Evolutionary conservation across 2,113 vertebrate genomes (phyloP).

Genomic region (Panthera tigris): DNA sequence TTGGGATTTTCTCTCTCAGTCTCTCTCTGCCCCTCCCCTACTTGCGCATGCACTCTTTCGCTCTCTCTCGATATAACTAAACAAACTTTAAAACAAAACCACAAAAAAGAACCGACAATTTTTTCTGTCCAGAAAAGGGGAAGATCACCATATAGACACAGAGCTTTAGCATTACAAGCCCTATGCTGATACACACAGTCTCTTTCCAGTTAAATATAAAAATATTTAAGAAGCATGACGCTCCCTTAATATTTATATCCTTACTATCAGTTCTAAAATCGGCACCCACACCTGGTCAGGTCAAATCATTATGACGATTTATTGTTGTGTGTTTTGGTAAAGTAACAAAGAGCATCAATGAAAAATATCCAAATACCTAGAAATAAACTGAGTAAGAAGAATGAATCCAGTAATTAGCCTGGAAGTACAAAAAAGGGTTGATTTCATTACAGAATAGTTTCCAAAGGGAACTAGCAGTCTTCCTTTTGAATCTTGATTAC

Average conservation of each 20-base stretch:
- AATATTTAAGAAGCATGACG: not conserved
- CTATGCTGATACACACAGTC: not conserved
- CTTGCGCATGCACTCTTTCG: too few relatives aligned
- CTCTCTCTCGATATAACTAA: too few relatives aligned
- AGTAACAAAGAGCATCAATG: not conserved
- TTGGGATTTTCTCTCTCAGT: too few relatives aligned
- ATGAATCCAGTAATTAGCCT: slow-evolving; percentile 74
- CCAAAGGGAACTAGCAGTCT: slow-evolving; percentile 72
- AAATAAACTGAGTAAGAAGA: slow-evolving; percentile 64
- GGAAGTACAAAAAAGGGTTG: slow-evolving; percentile 57
- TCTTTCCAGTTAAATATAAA: not conserved
- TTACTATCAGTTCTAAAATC: slow-evolving; percentile 4
- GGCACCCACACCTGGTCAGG: not conserved
- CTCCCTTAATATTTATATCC: slow-evolving; percentile 21
- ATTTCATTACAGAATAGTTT: slow-evolving; percentile 76
- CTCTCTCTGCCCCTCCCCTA: too few relatives aligned
- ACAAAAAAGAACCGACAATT: not conserved
- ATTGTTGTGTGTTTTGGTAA: not conserved
- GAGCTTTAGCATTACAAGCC: not conserved
- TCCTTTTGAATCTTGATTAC: slow-evolving; percentile 72
- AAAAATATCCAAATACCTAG: slow-evolving; percentile 43
- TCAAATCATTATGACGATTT: slow-evolving; percentile 20
- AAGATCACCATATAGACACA: not conserved
- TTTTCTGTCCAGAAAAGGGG: not conserved
- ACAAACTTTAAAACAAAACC: too few relatives aligned